A percentile compares a stretch with the other conserved stretches of the same genome.
These are phyloP conservation scores for Drosophila rufa DNA, from an alignment of 1,140 invertebrate species.

Conservation along the genomic window DNA sequence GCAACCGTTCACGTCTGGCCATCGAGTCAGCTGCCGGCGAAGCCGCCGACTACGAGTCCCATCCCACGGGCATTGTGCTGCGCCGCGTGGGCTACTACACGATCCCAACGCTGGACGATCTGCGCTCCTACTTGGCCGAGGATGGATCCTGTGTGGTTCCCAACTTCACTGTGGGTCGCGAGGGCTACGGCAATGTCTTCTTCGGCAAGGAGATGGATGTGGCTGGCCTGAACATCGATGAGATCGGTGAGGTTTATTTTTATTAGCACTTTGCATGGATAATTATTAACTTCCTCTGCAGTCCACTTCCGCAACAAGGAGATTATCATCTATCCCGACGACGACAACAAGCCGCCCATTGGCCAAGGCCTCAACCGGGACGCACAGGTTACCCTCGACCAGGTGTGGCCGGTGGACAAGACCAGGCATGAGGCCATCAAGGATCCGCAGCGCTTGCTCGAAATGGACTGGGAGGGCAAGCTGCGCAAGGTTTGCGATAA, in stretches of 20 bases:
- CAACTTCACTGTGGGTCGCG: constrained; percentile 95
- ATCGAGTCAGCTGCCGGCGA: constrained; percentile 54
- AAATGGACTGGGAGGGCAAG: constrained; percentile 95
- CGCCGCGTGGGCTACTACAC: constrained; percentile 94
- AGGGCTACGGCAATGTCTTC: constrained; percentile 96
- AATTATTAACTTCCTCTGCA: constrained; percentile 61
- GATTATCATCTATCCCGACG: constrained; percentile 90
- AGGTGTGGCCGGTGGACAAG: constrained; percentile 97
- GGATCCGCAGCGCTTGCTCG: constrained; percentile 90
- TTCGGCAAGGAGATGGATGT: constrained; percentile 95
- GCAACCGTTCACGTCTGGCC: constrained; percentile 41
- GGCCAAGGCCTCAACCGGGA: constrained; percentile 95
- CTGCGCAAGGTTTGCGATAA: constrained; percentile 93
- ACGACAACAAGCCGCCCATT: constrained; percentile 90
- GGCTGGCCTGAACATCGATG: constrained; percentile 95
- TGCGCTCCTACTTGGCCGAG: constrained; percentile 88
- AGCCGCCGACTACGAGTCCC: constrained; percentile 84
- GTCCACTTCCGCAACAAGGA: constrained; percentile 92
- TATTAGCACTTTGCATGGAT: neutral
- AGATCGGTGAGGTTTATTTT: constrained; percentile 87
- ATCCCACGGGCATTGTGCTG: constrained; percentile 88
- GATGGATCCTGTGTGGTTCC: constrained; percentile 93
- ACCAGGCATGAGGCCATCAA: constrained; percentile 92
- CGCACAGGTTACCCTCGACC: constrained; percentile 96
- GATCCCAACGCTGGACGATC: constrained; percentile 91